Conservation (phyloP, 2,888 invertebrate species). For the Copidosoma aretas region DNA sequence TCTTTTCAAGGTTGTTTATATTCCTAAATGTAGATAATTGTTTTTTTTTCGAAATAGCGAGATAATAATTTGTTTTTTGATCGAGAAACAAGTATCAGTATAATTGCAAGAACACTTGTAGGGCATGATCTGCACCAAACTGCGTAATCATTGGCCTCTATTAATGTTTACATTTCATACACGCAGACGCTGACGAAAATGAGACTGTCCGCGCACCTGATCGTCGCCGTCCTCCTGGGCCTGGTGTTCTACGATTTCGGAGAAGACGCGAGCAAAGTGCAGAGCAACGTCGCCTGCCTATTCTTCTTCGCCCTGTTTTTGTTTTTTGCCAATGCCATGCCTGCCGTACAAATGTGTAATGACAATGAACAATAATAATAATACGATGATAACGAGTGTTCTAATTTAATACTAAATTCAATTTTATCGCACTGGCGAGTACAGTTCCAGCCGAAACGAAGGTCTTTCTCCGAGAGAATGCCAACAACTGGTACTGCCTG, state of each 20-base stretch:
- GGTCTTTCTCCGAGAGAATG: constrained; percentile 76
- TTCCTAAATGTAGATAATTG: too few species aligned
- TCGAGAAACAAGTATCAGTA: too few species aligned
- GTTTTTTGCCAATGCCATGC: constrained; percentile 71
- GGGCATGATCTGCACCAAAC: constrained; percentile 60
- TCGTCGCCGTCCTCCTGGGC: constrained; percentile 68
- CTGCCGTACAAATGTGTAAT: constrained; percentile 70
- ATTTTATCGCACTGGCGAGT: constrained; percentile 45
- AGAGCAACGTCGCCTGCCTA: constrained; percentile 67
- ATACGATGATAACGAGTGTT: too few species aligned
- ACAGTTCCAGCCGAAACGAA: constrained; percentile 77
- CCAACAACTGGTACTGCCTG: constrained; percentile 80
- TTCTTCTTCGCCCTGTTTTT: constrained; percentile 70
- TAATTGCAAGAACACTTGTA: too few species aligned
- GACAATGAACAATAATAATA: constrained; percentile 13
- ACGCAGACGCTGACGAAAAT: constrained; percentile 62
- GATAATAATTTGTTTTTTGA: too few species aligned
- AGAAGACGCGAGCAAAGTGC: constrained; percentile 65
- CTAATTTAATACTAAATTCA: neutral
- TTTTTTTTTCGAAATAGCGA: too few species aligned
- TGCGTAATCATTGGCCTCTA: constrained; percentile 58
- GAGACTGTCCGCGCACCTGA: constrained; percentile 65
- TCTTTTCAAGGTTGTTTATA: too few species aligned
- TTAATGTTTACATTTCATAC: constrained; percentile 30
- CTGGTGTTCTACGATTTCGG: constrained; percentile 68